A percentile compares a stretch with the other conserved stretches of the same genome.
Evolutionary conservation across 2,113 vertebrate genomes (phyloP).

Genomic region (Ictalurus furcatus): DNA sequence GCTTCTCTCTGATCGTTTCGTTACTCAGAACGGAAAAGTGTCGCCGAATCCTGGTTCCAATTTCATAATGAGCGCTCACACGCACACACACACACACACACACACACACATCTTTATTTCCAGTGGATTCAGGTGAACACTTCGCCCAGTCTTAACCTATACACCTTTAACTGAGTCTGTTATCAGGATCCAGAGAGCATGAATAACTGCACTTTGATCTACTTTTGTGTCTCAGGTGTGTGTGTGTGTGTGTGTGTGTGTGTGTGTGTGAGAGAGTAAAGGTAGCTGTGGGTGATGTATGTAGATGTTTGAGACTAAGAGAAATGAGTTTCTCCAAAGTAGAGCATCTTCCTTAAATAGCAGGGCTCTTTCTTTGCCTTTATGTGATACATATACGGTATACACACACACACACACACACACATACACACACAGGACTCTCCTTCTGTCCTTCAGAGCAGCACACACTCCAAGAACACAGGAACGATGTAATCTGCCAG

Average conservation of each 20-base stretch:
- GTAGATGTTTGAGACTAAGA: slow-evolving; percentile 24
- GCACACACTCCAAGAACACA: slow-evolving; percentile 7
- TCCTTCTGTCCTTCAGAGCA: neutral
- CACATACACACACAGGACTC: neutral
- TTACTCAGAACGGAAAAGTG: neutral
- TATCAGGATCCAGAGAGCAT: neutral
- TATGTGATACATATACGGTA: neutral
- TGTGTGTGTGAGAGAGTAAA: slow-evolving; percentile 8
- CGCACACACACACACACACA: too few species aligned
- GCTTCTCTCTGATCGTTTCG: neutral
- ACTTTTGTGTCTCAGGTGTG: neutral
- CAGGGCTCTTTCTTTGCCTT: neutral
- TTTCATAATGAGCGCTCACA: neutral
- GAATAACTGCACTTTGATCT: neutral
- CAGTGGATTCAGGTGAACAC: neutral
- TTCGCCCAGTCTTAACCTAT: neutral
- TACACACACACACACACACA: slow-evolving; percentile 1
- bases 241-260: slow-evolving; percentile 38
- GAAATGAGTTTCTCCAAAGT: slow-evolving; percentile 49
- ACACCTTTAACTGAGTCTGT: neutral
- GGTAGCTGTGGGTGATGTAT: slow-evolving; percentile 54
- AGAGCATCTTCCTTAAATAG: slow-evolving; percentile 61
- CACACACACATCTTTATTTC: neutral
- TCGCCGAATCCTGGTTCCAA: neutral
- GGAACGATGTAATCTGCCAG: neutral